phyloP scores from a whole-genome alignment of 2,888 invertebrate genomes.

The Osedax frankpressi region DNA sequence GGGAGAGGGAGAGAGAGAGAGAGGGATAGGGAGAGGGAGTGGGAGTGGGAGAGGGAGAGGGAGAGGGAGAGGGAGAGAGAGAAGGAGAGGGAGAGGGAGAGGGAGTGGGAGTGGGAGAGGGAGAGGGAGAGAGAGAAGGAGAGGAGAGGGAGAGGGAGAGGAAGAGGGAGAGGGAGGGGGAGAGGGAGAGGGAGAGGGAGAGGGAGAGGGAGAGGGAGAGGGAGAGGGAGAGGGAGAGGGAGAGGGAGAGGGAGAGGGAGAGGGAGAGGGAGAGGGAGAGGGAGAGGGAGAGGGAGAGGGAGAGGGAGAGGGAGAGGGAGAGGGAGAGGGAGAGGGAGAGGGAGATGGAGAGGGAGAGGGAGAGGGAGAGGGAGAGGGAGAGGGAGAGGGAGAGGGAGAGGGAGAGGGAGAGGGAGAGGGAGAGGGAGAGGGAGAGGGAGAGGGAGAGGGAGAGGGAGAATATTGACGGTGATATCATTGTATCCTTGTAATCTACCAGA shows the following conservation, averaged over 20 bases:
- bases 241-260: neutral
- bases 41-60: no score
- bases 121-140: neutral
- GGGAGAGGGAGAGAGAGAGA: no score
- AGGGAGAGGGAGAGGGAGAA: no score
- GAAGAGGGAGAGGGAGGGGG: slow-evolving; percentile 20
- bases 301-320: slow-evolving; percentile 13
- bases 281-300: neutral
- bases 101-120: no score
- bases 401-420: no score
- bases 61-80: slow-evolving; percentile 16
- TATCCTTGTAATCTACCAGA: no score
- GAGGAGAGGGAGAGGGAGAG: slow-evolving; percentile 20
- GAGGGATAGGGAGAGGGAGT: no score
- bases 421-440: no score
- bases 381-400: no score
- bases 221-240: slow-evolving; percentile 18
- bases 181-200: slow-evolving; percentile 22
- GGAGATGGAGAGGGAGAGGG: no score
- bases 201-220: slow-evolving; percentile 23
- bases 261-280: slow-evolving; percentile 15
- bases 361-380: no score
- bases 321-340: slow-evolving; percentile 5
- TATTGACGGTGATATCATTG: neutral
- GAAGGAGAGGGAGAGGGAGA: neutral